Conservation (phyloP, 2,797 vertebrate genomes). For the Loriculus beryllinus region DNA sequence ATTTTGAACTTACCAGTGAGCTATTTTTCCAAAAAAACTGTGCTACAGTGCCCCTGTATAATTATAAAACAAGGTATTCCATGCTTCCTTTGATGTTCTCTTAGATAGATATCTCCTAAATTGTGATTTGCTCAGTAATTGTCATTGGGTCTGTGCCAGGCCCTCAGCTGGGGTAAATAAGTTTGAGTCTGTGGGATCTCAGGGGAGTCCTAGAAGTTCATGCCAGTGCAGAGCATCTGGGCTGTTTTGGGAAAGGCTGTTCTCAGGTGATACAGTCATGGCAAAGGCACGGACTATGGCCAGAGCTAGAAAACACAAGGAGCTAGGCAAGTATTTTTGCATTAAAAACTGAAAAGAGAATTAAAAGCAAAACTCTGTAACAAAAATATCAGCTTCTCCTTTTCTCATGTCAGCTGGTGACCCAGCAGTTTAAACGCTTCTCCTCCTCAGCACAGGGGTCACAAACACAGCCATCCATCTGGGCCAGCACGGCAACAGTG, state of each 20-base stretch:
- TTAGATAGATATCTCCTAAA: background rate
- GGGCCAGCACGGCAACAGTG: background rate
- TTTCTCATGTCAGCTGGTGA: background rate
- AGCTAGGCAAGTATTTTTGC: background rate
- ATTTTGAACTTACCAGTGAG: background rate
- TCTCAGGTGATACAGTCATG: background rate
- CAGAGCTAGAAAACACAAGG: background rate
- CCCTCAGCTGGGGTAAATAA: background rate
- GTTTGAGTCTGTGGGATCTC: background rate
- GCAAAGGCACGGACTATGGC: background rate
- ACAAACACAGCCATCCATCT: background rate
- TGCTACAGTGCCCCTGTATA: background rate
- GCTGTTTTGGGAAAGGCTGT: background rate
- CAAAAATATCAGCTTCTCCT: background rate
- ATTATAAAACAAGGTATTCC: background rate
- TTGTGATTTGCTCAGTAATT: background rate
- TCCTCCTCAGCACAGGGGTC: background rate
- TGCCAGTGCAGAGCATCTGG: rapidly evolving
- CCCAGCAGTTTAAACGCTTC: background rate
- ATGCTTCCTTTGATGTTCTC: background rate
- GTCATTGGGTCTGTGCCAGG: background rate
- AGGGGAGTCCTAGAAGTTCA: background rate
- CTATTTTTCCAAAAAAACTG: background rate
- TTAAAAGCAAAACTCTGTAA: background rate
- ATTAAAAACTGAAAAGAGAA: background rate